Evolutionary conservation across 2,113 vertebrate genomes (phyloP).

Genomic region (Pterophyllum scalare): DNA sequence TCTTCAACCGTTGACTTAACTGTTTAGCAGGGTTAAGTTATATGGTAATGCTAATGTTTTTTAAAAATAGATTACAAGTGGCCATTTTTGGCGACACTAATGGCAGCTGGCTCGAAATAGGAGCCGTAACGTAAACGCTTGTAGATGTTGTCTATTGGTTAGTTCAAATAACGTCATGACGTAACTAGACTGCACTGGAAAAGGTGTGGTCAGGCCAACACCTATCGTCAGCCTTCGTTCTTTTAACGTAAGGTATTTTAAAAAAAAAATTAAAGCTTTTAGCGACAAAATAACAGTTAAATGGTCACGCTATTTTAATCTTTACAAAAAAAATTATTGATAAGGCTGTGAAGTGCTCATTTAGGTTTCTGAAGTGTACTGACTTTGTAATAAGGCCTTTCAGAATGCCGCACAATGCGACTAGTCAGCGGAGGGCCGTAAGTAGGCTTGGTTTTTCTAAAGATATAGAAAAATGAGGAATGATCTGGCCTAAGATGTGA

Average conservation of each 20-base stretch:
- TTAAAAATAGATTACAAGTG: background rate
- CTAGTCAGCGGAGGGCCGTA: background rate
- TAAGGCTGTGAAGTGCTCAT: background rate
- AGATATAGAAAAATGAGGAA: background rate
- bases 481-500: no score
- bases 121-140: constrained; percentile 51
- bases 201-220: background rate
- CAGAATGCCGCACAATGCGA: background rate
- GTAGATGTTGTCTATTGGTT: constrained; percentile 7
- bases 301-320: no score
- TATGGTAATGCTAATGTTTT: background rate
- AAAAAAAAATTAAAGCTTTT: background rate
- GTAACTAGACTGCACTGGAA: background rate
- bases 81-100: background rate
- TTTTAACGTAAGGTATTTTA: background rate
- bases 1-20: background rate
- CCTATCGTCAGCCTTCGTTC: background rate
- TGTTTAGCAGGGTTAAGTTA: background rate
- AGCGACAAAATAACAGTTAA: background rate
- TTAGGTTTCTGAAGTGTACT: background rate
- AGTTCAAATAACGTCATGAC: constrained; percentile 8
- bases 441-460: background rate
- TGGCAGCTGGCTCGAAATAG: background rate
- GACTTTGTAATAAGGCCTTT: background rate
- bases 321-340: background rate